A percentile compares a stretch with the other conserved stretches of the same genome.
Evolutionary conservation across 2,888 invertebrate species (phyloP).

Genomic region (Bellardia pandia): DNA sequence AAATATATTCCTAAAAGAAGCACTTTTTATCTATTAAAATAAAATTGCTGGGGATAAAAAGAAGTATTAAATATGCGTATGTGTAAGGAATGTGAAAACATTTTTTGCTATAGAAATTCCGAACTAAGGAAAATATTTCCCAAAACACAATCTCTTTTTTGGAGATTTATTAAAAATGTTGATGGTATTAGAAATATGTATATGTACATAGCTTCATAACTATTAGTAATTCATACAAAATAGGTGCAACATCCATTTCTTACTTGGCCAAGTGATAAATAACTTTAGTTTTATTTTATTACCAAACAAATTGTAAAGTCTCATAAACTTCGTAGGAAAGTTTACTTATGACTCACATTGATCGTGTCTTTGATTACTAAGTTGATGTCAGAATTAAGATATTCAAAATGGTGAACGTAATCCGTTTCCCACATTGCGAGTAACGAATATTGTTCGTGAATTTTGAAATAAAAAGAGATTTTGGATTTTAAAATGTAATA

Average conservation of each 20-base stretch:
- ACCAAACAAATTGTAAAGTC: conserved; percentile 58
- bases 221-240: conserved; percentile 7
- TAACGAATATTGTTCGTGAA: conserved; percentile 56
- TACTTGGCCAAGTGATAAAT: conserved; percentile 47
- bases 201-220: too few relatives aligned
- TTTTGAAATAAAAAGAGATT: conserved; percentile 59
- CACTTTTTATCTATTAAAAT: too few relatives aligned
- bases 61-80: too few relatives aligned
- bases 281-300: conserved; percentile 31
- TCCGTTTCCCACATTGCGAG: conserved; percentile 17
- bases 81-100: too few relatives aligned
- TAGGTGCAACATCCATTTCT: conserved; percentile 42
- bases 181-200: too few relatives aligned
- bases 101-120: too few relatives aligned
- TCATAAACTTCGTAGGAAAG: conserved; percentile 52
- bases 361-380: conserved; percentile 67
- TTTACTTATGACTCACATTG: conserved; percentile 56
- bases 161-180: too few relatives aligned
- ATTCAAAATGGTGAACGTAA: conserved; percentile 64
- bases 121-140: too few relatives aligned
- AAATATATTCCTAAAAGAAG: too few relatives aligned
- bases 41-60: too few relatives aligned
- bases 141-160: too few relatives aligned
- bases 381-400: conserved; percentile 68
- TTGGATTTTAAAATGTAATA: conserved; percentile 31